Conservation (phyloP, 2,113 vertebrate species). For the Origma solitaria region DNA sequence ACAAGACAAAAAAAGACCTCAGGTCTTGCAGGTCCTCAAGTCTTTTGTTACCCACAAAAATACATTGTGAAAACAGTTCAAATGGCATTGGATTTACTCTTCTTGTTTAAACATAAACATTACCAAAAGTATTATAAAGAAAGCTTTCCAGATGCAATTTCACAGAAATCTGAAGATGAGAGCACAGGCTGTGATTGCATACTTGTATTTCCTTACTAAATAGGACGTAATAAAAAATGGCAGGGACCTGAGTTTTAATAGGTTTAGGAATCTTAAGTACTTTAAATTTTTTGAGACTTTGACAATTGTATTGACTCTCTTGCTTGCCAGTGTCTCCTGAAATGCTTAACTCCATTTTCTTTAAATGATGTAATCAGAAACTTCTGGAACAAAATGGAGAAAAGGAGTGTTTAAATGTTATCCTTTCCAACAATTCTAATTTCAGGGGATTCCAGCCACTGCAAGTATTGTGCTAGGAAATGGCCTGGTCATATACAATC, state of each 20-base stretch:
- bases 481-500: neutral
- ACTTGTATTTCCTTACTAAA: neutral
- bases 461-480: neutral
- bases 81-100: neutral
- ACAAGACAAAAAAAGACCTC: neutral
- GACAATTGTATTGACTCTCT: neutral
- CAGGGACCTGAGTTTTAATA: neutral
- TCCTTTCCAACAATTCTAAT: neutral
- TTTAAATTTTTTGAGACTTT: neutral
- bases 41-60: neutral
- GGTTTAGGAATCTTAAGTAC: neutral
- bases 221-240: neutral
- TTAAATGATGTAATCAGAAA: neutral
- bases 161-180: neutral
- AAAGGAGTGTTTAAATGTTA: fast-evolving
- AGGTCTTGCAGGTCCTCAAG: neutral
- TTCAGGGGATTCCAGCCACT: neutral
- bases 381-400: neutral
- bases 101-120: neutral
- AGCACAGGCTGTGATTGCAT: neutral
- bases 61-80: neutral
- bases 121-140: neutral
- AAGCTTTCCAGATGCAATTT: neutral
- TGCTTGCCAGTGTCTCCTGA: neutral
- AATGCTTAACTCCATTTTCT: neutral